Percentiles rank a stretch among this genome's conserved stretches.
phyloP scores from a whole-genome alignment of 92 coral and sea anemone genomes.

The Epizoanthus ramosus region DNA sequence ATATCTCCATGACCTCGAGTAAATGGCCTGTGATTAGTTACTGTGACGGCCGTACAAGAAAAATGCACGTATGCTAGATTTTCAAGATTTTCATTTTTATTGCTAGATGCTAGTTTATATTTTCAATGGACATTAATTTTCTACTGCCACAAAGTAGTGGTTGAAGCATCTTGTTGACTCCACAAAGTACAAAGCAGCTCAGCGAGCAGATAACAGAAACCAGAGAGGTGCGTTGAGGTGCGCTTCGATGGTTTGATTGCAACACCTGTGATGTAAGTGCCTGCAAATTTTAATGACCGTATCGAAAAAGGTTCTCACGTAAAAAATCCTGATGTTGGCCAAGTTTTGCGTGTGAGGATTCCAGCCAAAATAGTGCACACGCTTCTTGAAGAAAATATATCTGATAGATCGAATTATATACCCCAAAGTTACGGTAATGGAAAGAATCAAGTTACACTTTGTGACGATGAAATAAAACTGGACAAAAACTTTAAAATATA shows the following conservation, averaged over 20 bases:
- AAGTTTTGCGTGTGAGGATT: constrained; percentile 17
- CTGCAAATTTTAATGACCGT: constrained; percentile 27
- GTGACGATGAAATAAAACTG: constrained; percentile 13
- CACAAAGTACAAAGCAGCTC: constrained; percentile 23
- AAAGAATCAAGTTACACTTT: no score
- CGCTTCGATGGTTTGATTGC: constrained; percentile 8
- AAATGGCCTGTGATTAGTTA: not conserved
- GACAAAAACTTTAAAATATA: constrained; percentile 16
- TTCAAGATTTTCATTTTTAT: not conserved
- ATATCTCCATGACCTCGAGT: constrained; percentile 19
- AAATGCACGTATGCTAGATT: constrained; percentile 13
- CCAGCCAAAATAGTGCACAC: constrained; percentile 36
- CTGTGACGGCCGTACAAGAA: constrained; percentile 26
- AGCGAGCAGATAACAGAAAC: constrained; percentile 13
- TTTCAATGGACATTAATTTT: no score
- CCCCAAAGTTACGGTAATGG: constrained; percentile 17
- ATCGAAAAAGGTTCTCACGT: constrained; percentile 29
- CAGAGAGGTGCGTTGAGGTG: constrained; percentile 22
- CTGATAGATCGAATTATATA: constrained; percentile 22
- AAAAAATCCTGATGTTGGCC: constrained; percentile 21
- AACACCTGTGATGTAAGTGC: constrained; percentile 2
- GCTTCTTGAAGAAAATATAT: no score
- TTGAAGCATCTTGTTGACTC: constrained; percentile 30
- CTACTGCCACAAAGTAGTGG: constrained; percentile 18
- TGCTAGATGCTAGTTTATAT: not conserved